Evolutionary conservation across 2,797 vertebrate genomes (phyloP), one percentile per base, ranked within the genome.

Genomic region (Staurois parvus): DNA sequence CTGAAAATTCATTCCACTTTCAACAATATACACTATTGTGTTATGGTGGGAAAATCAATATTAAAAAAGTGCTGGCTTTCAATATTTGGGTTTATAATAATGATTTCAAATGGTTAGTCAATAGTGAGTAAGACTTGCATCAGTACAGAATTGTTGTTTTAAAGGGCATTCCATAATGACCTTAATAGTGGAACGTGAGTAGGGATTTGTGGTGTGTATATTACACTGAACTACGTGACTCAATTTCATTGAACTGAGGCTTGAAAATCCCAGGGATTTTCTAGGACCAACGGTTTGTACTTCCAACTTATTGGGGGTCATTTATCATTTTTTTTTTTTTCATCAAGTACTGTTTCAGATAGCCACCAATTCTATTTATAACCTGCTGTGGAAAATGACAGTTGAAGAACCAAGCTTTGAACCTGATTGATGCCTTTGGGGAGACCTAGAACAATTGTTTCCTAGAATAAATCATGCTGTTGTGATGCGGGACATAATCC

Each of bases 31-130:
- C 26, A 52, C 48, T 56, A 70, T 80, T 34, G 21, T 56, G 34
- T 70, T 70, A 37, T 3, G 28, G 45, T 72, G 32, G 69, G 21
- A 37, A 81, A 72, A 81, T 72, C 77, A 79, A 68, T 79, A 37
- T 37, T 37, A 37, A 52, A 52, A 59, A 59, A 8, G 19, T 59
- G 52, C 21, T 15, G 6, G 15, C 56, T 34, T 70, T 9, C 30
- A 48, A 45, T 70, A 56, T 34, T 13, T 30, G 2, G 45, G 28
- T 13, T 56, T 69, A 24, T 32, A 32, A 79, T 34, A 52, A 48
- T 79, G 28, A 52, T 30, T 24, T 12, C 13, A 30, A 69, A 80
- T 80, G 12, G 42, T 52, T 56, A 24, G 78, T 48, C 42, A 19
- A 72, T 80, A 81, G 26, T 68, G 3, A 17, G 56, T 6, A 34